These are phyloP conservation scores for Dipus sagitta DNA, from an alignment of 2,797 vertebrate species.

Conservation along the genomic window DNA sequence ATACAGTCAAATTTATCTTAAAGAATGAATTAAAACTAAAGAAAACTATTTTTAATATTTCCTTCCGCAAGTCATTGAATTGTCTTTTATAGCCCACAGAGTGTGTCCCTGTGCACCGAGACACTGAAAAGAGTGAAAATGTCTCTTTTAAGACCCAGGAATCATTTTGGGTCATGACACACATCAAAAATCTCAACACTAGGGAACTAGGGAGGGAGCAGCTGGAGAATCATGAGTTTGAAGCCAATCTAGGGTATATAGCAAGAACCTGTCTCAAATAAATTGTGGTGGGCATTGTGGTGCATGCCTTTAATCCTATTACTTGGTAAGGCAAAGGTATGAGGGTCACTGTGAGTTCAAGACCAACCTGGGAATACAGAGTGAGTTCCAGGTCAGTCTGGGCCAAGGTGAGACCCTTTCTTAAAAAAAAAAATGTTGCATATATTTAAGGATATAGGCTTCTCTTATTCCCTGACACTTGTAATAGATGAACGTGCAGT, in stretches of 20 bases:
- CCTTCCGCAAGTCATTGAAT: not conserved
- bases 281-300: no score
- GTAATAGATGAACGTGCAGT: not conserved
- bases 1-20: not conserved
- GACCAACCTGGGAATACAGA: no score
- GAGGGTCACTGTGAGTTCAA: no score
- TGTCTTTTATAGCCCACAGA: not conserved
- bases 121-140: not conserved
- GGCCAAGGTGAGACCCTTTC: no score
- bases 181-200: not conserved
- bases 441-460: not conserved
- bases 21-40: not conserved
- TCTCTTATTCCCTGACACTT: not conserved
- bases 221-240: not conserved
- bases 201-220: no score
- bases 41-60: not conserved
- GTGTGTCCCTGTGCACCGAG: not conserved
- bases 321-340: no score
- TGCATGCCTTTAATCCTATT: no score
- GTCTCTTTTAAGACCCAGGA: not conserved
- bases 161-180: not conserved
- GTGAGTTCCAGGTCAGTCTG: no score
- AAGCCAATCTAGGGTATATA: not conserved
- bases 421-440: not conserved
- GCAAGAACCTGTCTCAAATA: not conserved